phyloP scores from a whole-genome alignment of 2,113 vertebrate species.

The Apteryx mantelli region DNA sequence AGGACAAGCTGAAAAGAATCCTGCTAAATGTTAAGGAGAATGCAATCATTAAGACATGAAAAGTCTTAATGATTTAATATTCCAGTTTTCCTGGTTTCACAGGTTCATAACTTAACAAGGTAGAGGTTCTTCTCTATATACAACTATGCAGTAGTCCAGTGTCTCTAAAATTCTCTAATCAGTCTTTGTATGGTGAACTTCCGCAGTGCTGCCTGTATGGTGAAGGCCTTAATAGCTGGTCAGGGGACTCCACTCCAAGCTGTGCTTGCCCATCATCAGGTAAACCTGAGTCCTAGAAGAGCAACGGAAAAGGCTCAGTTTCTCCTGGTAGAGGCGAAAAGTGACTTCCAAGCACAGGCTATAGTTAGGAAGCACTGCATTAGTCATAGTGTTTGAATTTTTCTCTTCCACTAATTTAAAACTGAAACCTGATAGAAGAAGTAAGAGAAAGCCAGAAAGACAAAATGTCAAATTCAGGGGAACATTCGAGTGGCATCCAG shows the following conservation, averaged over 20 bases:
- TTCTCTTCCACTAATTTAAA: neutral
- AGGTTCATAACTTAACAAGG: neutral
- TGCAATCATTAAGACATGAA: neutral
- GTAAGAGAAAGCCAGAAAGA: neutral
- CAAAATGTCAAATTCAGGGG: neutral
- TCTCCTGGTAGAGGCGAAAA: neutral
- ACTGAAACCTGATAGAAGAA: neutral
- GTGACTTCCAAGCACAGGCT: neutral
- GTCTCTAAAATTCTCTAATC: neutral
- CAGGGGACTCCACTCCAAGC: neutral
- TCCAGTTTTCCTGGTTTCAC: neutral
- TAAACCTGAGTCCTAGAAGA: neutral
- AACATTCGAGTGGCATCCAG: neutral
- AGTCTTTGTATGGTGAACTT: neutral
- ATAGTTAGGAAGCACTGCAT: neutral
- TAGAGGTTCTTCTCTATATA: neutral
- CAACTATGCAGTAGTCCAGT: neutral
- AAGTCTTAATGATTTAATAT: neutral
- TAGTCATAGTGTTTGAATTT: neutral
- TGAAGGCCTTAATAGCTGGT: neutral
- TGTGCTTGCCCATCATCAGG: neutral
- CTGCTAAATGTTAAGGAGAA: neutral
- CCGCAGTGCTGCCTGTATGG: neutral
- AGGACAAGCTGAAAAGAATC: neutral
- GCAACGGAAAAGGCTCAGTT: neutral